Conservation (phyloP, 2,797 vertebrate genomes). For the Acrocephalus scirpaceus region DNA sequence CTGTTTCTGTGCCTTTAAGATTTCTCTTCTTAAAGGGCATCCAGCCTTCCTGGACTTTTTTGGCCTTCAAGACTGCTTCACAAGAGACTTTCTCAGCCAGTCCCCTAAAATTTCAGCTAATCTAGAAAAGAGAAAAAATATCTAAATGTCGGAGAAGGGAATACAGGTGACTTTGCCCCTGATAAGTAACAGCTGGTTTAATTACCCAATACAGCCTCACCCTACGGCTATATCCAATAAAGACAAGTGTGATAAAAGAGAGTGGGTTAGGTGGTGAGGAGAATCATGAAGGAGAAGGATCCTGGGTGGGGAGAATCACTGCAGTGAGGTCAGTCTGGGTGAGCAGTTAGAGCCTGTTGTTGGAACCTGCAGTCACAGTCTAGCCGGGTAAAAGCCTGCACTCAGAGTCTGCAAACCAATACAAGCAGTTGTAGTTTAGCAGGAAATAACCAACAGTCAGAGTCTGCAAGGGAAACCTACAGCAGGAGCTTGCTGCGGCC, state of each 20-base stretch:
- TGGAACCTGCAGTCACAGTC: background rate
- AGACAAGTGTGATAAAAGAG: background rate
- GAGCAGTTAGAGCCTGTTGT: background rate
- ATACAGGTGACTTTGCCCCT: background rate
- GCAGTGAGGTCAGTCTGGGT: background rate
- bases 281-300: background rate
- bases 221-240: background rate
- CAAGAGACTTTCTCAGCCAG: background rate
- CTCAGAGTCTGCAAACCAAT: background rate
- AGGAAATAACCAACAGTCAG: background rate
- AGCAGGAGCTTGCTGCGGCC: background rate
- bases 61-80: background rate
- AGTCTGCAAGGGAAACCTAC: background rate
- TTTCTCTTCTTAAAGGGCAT: background rate
- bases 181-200: background rate
- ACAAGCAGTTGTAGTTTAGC: background rate
- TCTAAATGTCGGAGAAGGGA: background rate
- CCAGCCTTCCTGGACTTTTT: background rate
- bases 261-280: background rate
- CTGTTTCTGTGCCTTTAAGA: background rate
- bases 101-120: background rate
- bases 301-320: background rate
- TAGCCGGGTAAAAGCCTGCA: background rate
- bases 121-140: background rate
- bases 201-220: too few species aligned